A percentile compares a stretch with the other conserved stretches of the same genome.
phyloP scores from a whole-genome alignment of 2,797 vertebrate species.

The Hybognathus amarus region DNA sequence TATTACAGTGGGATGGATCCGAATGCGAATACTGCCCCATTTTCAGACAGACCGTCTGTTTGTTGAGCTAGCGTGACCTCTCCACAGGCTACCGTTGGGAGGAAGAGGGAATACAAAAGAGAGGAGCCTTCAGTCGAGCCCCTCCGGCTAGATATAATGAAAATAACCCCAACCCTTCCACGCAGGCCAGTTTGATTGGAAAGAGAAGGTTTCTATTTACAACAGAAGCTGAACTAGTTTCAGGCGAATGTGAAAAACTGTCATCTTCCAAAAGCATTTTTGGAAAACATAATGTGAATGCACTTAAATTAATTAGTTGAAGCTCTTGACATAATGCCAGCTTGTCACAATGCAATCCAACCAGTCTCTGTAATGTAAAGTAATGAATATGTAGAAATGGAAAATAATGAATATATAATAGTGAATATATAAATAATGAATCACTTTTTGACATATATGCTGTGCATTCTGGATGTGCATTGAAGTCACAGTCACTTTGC shows the following conservation, averaged over 20 bases:
- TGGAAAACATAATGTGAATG: conserved; percentile 7
- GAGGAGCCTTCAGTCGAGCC: conserved; percentile 35
- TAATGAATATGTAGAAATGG: conserved; percentile 28
- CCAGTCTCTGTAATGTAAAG: conserved; percentile 10
- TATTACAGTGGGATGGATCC: conserved; percentile 33
- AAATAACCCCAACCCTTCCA: conserved; percentile 31
- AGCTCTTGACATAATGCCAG: conserved; percentile 26
- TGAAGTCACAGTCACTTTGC: background rate
- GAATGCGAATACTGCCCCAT: conserved; percentile 19
- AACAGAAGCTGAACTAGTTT: conserved; percentile 10
- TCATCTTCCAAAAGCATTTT: conserved; percentile 3
- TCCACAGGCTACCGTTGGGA: conserved; percentile 25
- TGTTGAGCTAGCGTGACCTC: conserved; percentile 42
- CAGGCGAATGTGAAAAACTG: background rate
- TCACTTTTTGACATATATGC: background rate
- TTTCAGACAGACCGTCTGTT: conserved; percentile 43
- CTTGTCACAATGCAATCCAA: conserved; percentile 8
- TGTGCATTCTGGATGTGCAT: conserved; percentile 20
- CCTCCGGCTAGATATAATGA: conserved; percentile 43
- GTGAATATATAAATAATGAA: conserved; percentile 20
- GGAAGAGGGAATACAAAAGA: conserved; percentile 42
- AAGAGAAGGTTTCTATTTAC: conserved; percentile 25
- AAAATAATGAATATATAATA: conserved; percentile 32
- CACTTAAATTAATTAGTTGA: conserved; percentile 34
- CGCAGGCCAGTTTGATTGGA: conserved; percentile 8